Percentiles rank a stretch among this genome's conserved stretches.
Evolutionary conservation across 2,113 vertebrate genomes (phyloP).

Genomic region (Pseudolaguvia tuberculata): DNA sequence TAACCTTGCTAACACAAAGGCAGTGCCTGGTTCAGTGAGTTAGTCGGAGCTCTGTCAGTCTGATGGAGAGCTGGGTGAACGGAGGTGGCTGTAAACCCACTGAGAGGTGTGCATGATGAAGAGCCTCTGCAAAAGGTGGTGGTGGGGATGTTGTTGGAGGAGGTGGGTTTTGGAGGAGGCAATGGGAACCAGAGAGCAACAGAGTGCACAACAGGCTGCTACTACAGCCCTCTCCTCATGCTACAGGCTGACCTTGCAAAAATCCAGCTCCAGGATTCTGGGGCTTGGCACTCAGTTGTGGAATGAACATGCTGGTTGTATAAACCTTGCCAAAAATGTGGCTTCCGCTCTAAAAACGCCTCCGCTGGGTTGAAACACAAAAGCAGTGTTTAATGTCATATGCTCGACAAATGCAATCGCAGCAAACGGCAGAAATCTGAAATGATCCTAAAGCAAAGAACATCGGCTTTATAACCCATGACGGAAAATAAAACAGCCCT

Average conservation of each 20-base stretch:
- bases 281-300: constrained; percentile 32
- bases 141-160: background rate
- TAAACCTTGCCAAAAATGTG: constrained; percentile 42
- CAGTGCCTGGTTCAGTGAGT: constrained; percentile 39
- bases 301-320: constrained; percentile 44
- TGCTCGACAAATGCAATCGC: constrained; percentile 15
- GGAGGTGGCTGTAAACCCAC: constrained; percentile 43
- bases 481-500: constrained; percentile 37
- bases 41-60: constrained; percentile 32
- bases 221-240: constrained; percentile 27
- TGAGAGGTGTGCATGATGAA: constrained; percentile 43
- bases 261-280: constrained; percentile 41
- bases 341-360: constrained; percentile 23
- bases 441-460: constrained; percentile 11
- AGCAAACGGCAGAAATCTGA: constrained; percentile 9
- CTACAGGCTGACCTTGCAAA: constrained; percentile 51
- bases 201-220: constrained; percentile 34
- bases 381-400: constrained; percentile 29
- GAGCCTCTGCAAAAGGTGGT: constrained; percentile 28
- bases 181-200: constrained; percentile 19
- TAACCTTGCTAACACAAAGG: constrained; percentile 39
- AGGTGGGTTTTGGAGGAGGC: background rate
- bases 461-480: background rate
- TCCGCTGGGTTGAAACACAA: constrained; percentile 19
- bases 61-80: constrained; percentile 28